Percentiles rank a stretch among this genome's conserved stretches.
These are phyloP conservation scores for Mustela lutreola DNA, from an alignment of 2,113 vertebrate genomes.

Conservation along the genomic window DNA sequence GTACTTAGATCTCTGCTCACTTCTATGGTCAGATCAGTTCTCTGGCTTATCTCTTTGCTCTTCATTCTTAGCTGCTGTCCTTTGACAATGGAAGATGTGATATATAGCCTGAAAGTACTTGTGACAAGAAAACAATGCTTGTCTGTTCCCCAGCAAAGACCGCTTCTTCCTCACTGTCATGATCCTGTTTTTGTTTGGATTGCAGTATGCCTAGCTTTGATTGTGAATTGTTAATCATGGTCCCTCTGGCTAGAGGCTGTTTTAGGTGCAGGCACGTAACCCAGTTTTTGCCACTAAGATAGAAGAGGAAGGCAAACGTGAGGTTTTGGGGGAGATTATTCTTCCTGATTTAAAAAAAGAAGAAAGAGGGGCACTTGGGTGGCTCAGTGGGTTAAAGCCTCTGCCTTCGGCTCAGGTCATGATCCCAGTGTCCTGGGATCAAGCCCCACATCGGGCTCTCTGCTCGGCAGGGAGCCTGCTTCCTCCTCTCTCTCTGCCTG, in stretches of 20 bases:
- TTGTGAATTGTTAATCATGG: neutral
- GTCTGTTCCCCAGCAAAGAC: neutral
- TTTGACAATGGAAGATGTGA: neutral
- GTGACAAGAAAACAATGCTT: neutral
- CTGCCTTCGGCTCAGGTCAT: too few species aligned
- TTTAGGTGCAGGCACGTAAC: neutral
- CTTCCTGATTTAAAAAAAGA: neutral
- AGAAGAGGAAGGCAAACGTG: neutral
- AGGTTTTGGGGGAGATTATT: neutral
- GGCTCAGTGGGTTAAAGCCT: too few species aligned
- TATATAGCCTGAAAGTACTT: neutral
- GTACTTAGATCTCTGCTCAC: neutral
- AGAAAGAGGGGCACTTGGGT: neutral
- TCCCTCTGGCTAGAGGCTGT: neutral
- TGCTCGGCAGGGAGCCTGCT: too few species aligned
- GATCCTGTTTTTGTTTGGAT: neutral
- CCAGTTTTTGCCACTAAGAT: neutral
- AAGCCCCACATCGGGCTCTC: too few species aligned
- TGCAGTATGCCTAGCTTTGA: neutral
- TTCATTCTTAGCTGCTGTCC: neutral
- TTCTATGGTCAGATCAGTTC: neutral
- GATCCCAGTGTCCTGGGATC: too few species aligned
- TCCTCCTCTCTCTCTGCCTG: too few species aligned
- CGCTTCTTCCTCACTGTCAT: neutral
- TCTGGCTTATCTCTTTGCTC: neutral